phyloP scores from a whole-genome alignment of 1,140 invertebrate species.

The Micrasema longulum region DNA sequence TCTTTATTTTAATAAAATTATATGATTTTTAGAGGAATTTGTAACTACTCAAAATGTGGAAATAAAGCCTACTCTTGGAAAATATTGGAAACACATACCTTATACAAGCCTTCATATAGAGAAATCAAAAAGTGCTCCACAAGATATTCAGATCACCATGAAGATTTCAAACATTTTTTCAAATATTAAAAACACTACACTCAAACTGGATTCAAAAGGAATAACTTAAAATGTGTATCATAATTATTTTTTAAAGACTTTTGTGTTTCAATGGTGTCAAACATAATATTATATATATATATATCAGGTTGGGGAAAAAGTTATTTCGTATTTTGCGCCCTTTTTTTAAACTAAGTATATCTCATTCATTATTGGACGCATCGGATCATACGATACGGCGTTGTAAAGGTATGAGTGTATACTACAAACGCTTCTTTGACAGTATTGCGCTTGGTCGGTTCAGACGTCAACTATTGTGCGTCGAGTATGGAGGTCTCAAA shows the following conservation, averaged over 20 bases:
- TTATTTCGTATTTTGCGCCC: neutral
- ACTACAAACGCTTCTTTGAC: neutral
- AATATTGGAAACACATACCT: slow-evolving; percentile 68
- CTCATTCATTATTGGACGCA: neutral
- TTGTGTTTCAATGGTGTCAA: too few relatives aligned
- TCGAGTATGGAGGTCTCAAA: slow-evolving; percentile 1
- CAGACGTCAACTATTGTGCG: slow-evolving; percentile 31
- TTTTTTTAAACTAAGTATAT: neutral
- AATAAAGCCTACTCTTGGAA: slow-evolving; percentile 64
- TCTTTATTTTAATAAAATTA: too few relatives aligned
- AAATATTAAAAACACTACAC: slow-evolving; percentile 46
- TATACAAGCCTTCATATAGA: slow-evolving; percentile 59
- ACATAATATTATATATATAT: too few relatives aligned
- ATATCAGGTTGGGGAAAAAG: neutral
- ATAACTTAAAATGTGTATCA: slow-evolving; percentile 14
- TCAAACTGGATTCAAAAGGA: slow-evolving; percentile 55
- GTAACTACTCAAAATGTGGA: slow-evolving; percentile 52
- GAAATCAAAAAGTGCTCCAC: slow-evolving; percentile 34
- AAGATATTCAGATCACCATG: slow-evolving; percentile 45
- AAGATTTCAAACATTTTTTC: slow-evolving; percentile 52
- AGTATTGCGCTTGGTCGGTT: slow-evolving; percentile 49
- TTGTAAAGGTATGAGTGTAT: neutral
- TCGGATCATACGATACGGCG: neutral
- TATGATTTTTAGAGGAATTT: slow-evolving; percentile 1
- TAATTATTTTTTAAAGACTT: neutral